Evolutionary conservation across 1,140 invertebrate species (phyloP).

Genomic region (Drosophila nasuta): DNA sequence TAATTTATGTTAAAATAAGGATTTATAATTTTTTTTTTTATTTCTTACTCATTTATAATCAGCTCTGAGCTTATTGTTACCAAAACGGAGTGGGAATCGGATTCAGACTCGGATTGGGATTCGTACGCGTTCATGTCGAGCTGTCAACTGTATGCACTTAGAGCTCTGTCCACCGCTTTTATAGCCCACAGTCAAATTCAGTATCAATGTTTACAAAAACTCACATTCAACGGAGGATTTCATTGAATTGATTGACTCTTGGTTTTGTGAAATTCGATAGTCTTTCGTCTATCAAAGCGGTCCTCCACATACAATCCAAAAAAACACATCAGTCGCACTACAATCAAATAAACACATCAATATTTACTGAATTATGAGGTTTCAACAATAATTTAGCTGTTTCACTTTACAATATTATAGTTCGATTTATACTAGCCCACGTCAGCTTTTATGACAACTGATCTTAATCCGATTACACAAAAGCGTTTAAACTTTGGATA

Average conservation of each 20-base stretch:
- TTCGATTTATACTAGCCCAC: neutral
- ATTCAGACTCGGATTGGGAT: constrained; percentile 32
- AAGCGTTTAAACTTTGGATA: neutral
- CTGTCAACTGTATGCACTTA: constrained; percentile 48
- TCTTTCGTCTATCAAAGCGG: neutral
- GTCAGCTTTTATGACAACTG: constrained; percentile 29
- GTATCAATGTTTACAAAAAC: constrained; percentile 33
- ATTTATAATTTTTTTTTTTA: neutral
- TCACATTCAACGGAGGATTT: neutral
- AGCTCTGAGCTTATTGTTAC: neutral
- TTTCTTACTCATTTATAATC: constrained; percentile 33
- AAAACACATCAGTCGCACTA: neutral
- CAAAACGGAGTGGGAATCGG: constrained; percentile 8
- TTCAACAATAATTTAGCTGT: constrained; percentile 5
- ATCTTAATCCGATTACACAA: neutral
- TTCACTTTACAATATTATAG: neutral
- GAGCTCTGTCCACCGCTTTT: no score
- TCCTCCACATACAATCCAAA: neutral
- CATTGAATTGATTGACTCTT: constrained; percentile 11
- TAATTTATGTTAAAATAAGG: neutral
- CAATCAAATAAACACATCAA: constrained; percentile 3
- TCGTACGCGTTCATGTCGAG: constrained; percentile 50
- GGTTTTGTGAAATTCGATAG: constrained; percentile 7
- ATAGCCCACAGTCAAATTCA: neutral
- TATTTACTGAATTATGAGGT: neutral